Percentiles rank a stretch among this genome's conserved stretches.
These are phyloP conservation scores for Leiothrix lutea DNA, from an alignment of 2,113 vertebrate species.

Conservation along the genomic window DNA sequence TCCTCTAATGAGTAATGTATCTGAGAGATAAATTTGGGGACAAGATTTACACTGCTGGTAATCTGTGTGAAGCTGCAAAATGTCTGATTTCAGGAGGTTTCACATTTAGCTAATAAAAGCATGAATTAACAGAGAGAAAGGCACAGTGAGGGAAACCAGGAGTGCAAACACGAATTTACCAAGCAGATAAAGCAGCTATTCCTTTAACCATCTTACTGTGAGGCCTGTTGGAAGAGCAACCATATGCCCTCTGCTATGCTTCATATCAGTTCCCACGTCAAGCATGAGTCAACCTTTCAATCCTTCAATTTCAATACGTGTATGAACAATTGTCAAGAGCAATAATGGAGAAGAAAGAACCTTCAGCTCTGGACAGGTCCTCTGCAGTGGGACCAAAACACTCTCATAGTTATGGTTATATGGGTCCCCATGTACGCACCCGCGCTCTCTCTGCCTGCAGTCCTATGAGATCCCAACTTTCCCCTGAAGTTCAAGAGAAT, in stretches of 20 bases:
- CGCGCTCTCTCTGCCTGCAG: neutral
- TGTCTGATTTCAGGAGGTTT: neutral
- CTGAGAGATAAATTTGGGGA: neutral
- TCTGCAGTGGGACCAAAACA: neutral
- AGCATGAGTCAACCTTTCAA: accelerated
- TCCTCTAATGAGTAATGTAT: neutral
- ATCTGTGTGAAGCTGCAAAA: neutral
- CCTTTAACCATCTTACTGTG: neutral
- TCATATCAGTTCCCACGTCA: neutral
- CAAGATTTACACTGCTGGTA: neutral
- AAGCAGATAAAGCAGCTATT: neutral
- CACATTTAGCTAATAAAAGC: neutral
- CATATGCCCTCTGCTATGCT: neutral
- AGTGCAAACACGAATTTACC: neutral
- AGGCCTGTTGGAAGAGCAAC: neutral
- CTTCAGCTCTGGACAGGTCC: neutral
- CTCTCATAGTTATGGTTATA: neutral
- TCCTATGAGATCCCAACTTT: accelerated
- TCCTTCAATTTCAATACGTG: neutral
- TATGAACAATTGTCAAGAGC: neutral
- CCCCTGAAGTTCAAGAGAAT: neutral
- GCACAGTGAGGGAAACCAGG: neutral
- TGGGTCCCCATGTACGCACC: too few relatives aligned
- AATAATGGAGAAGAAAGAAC: neutral
- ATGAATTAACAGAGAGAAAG: neutral